Conservation (phyloP, 2,113 vertebrate genomes). For the Elephas maximus region DNA sequence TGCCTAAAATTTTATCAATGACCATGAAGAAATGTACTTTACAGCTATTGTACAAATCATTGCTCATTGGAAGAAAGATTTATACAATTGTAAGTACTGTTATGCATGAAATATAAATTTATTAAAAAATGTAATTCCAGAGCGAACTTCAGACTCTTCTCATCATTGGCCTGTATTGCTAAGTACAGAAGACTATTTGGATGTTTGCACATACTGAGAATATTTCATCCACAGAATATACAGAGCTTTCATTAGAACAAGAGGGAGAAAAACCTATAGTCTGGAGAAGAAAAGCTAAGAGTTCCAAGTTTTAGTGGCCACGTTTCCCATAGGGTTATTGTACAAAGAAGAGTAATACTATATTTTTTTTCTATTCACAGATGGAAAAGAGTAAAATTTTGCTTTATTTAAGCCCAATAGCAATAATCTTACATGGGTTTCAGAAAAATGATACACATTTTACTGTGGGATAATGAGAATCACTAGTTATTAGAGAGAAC, state of each 20-base stretch:
- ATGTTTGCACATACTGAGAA: constrained; percentile 71
- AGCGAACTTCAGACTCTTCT: constrained; percentile 66
- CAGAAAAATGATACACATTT: constrained; percentile 81
- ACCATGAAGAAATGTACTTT: constrained; percentile 50
- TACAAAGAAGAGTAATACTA: constrained; percentile 80
- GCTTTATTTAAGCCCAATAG: constrained; percentile 81
- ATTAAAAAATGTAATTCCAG: constrained; percentile 59
- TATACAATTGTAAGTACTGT: constrained; percentile 42
- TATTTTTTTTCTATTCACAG: constrained; percentile 81
- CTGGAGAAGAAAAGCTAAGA: constrained; percentile 80
- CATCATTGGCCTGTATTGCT: constrained; percentile 39
- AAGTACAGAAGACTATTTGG: constrained; percentile 70
- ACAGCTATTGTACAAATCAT: constrained; percentile 34
- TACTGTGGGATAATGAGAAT: constrained; percentile 80
- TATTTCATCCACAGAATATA: constrained; percentile 74
- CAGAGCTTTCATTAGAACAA: constrained; percentile 73
- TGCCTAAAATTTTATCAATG: constrained; percentile 49
- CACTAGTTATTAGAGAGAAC: constrained; percentile 84
- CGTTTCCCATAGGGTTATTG: constrained; percentile 81
- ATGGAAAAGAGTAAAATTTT: constrained; percentile 81
- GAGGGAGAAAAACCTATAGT: constrained; percentile 68
- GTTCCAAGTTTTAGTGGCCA: constrained; percentile 77
- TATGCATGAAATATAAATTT: constrained; percentile 64
- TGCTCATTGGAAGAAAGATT: constrained; percentile 19
- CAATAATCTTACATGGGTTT: constrained; percentile 80